These are phyloP conservation scores for Philotrypesis tridentata DNA, from an alignment of 1,140 invertebrate species.

Conservation along the genomic window DNA sequence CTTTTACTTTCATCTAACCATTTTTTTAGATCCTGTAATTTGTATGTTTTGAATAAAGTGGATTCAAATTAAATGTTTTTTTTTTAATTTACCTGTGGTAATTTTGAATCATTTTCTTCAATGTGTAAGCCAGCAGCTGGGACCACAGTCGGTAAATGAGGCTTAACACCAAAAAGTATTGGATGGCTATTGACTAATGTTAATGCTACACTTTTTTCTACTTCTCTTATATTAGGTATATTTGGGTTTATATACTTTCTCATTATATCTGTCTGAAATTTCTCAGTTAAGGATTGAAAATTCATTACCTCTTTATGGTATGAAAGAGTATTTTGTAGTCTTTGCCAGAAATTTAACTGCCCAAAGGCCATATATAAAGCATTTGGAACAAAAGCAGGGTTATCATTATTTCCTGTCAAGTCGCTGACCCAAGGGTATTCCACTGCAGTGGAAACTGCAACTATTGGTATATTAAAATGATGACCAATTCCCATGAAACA, in stretches of 20 bases:
- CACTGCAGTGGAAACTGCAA: conserved; percentile 76
- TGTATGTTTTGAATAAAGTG: neutral
- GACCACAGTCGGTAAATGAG: conserved; percentile 64
- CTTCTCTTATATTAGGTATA: conserved; percentile 75
- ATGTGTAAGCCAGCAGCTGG: conserved; percentile 71
- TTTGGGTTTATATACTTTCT: conserved; percentile 75
- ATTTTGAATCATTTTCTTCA: conserved; percentile 51
- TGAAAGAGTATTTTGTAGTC: conserved; percentile 57
- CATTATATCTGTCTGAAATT: conserved; percentile 62
- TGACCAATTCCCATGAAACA: conserved; percentile 75
- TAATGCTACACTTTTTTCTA: conserved; percentile 68
- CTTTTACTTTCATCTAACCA: conserved; percentile 79
- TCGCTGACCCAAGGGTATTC: conserved; percentile 78
- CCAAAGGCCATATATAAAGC: conserved; percentile 74
- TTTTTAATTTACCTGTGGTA: conserved; percentile 53
- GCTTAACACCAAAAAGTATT: conserved; percentile 64
- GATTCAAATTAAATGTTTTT: no score
- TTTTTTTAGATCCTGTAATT: conserved; percentile 78
- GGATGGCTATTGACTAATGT: conserved; percentile 69
- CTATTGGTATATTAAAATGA: conserved; percentile 75
- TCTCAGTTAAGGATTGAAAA: conserved; percentile 48
- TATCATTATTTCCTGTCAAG: conserved; percentile 77
- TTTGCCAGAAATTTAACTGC: conserved; percentile 56
- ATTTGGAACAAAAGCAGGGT: conserved; percentile 76
- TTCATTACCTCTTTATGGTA: conserved; percentile 25